Base-by-base conservation (phyloP, 2,888 invertebrate species). In the Mesopsocus fuscifrons region DNA sequence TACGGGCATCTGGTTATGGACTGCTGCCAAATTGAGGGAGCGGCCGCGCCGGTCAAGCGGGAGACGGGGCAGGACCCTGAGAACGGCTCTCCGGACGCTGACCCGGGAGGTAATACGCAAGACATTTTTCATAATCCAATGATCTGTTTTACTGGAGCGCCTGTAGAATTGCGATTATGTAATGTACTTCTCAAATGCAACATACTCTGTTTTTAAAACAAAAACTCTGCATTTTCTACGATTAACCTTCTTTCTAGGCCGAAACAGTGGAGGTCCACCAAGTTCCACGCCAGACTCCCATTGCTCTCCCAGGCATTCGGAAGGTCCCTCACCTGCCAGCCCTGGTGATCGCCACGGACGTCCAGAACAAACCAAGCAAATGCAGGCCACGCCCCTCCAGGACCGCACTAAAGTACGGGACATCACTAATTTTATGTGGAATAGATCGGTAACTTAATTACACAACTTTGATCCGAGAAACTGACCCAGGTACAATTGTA, bases 1-100 rank as follows among this genome's bases (percentile, higher is more conserved):
- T 84, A 83, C 55, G 81, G 82, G 53, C 83, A 89, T 58, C 72
- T 89, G 42, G 82, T 92, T 40, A 80, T 94, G 79, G 92, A 94
- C 63, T 83, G 84, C 62, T 89, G 88, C 59, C 92, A 92, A 64
- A 62, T 89, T 57, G 87, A 87, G 60, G 83, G 84, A 53, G 80
- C 77, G 52, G 73, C 77, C 23, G 49, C 47, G 2, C 74, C 74
- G 56, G 85, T 84, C 20, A 88, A 88, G 58, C 68, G 85, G 48
- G 88, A 88, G 65, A 66, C 77, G 1, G 63, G 63, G 48, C 80
- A 81, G 49, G 87, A 88, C 58, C 83, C 83, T 33, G 85, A 84
- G 57, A 84, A 85, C 52, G 85, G 85, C 43, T 87, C 88, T 5
- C 87, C 88, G 1, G 87, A 85, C 54, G 77, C 78, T 17, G 87